A percentile compares a stretch with the other conserved stretches of the same genome.
These are phyloP conservation scores for Tigriopus japonicus DNA, from an alignment of 1,140 invertebrate species.

Conservation along the genomic window DNA sequence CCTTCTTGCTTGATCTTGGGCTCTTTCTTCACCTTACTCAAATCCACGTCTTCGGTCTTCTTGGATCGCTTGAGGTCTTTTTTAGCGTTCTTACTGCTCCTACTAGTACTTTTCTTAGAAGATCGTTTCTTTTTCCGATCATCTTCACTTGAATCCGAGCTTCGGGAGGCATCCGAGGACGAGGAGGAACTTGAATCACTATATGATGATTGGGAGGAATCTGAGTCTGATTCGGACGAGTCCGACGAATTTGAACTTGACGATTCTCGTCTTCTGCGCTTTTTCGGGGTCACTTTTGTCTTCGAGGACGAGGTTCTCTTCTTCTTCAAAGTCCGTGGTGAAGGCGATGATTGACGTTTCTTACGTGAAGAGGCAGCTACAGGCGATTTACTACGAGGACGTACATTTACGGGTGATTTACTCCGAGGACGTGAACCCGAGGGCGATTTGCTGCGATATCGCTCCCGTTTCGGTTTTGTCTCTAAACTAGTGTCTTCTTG, in stretches of 20 bases:
- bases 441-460: too few relatives aligned
- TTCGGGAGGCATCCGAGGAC: neutral
- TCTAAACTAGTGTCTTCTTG: too few relatives aligned
- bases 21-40: too few relatives aligned
- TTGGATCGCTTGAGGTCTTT: too few relatives aligned
- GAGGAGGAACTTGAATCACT: neutral
- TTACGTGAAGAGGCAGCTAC: neutral
- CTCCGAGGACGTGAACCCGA: too few relatives aligned
- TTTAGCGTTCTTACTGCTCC: too few relatives aligned
- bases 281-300: neutral
- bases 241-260: neutral
- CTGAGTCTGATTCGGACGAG: too few relatives aligned
- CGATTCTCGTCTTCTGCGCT: neutral
- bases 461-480: too few relatives aligned
- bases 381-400: neutral
- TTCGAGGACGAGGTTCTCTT: neutral
- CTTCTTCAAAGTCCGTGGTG: neutral
- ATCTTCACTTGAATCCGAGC: neutral
- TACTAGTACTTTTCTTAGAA: neutral
- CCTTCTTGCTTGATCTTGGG: too few relatives aligned
- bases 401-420: too few relatives aligned
- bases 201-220: neutral
- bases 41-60: too few relatives aligned
- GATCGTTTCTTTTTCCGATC: neutral
- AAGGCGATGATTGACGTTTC: neutral